A percentile compares a stretch with the other conserved stretches of the same genome.
Evolutionary conservation across 2,113 vertebrate genomes (phyloP).

Genomic region (Calidris pugnax): DNA sequence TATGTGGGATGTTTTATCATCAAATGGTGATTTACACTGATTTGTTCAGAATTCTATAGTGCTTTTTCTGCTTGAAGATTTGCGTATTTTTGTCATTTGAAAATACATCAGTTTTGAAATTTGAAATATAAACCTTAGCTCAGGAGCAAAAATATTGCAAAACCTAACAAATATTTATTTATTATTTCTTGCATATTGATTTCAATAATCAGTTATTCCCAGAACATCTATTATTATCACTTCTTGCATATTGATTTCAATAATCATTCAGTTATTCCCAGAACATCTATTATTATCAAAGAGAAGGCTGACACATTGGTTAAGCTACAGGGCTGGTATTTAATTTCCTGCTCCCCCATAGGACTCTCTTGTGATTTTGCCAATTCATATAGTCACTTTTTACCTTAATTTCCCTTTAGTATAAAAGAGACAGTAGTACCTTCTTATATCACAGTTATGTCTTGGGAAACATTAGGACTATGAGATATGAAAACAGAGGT

Average conservation of each 20-base stretch:
- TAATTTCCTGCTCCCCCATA: slow-evolving; percentile 11
- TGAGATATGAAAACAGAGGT: neutral
- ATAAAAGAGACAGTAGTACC: neutral
- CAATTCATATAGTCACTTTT: neutral
- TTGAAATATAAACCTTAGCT: neutral
- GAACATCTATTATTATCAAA: neutral
- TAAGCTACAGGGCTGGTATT: neutral
- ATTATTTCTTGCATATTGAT: neutral
- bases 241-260: neutral
- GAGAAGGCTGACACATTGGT: neutral
- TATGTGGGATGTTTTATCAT: neutral
- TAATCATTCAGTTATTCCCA: neutral
- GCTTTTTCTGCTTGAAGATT: neutral
- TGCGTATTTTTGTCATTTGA: neutral
- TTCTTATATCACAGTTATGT: neutral
- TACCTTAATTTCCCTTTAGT: slow-evolving; percentile 12
- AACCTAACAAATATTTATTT: neutral
- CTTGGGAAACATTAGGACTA: neutral
- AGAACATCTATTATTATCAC: neutral
- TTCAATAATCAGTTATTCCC: neutral
- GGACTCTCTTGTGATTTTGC: slow-evolving; percentile 30
- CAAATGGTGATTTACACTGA: neutral
- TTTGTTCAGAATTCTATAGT: neutral
- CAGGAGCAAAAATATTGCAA: neutral
- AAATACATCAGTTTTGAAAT: neutral